Base-by-base conservation (phyloP, 2,113 vertebrate species). In the Seriola quinqueradiata region DNA sequence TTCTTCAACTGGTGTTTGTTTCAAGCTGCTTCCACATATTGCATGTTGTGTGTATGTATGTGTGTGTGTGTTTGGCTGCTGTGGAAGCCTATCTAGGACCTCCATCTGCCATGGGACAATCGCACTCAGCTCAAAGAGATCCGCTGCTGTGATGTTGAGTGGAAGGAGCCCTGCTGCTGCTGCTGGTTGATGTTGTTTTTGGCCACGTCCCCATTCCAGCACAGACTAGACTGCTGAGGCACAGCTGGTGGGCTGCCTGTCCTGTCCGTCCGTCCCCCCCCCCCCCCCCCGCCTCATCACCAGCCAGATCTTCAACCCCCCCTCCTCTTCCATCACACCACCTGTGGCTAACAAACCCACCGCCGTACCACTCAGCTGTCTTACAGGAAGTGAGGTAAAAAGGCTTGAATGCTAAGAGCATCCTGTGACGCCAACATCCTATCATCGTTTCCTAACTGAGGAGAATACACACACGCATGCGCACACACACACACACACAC, bases 41-140 rank as follows among this genome's bases (percentile, higher is more conserved):
- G 48, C 46, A 16, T 36, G 55, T 52, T 61, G 55, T 57, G 32
- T 83, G 67, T 61, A 59, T 48, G 28, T 42, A 59, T 70, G 54
- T 73, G 28, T 54, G 77, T 42, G 66, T 68, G 65, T 55, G 69
- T 74, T 10, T 89, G 70, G 55, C 66, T 77, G 67, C 67, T 64
- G 46, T 16, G 8, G 60, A 59, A 59, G 25, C 50, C 72, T 92
- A 92, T 93, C 92, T 82, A 25, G 40, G 79, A 81, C 66, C 79
- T 83, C 67, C 82, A 91, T 90, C 93, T 91, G 91, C 73, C 46
- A 23, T 2, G 1, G 81, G 71, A 93, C 89, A 93, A 93, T 90
- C 38, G 80, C 71, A 52, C 52, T 42, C 77, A 69, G 83, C 90
- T 92, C 91, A 92, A 92, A 93, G 90, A 91, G 93, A 94, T 92